These are phyloP conservation scores for Masticophis lateralis DNA, from an alignment of 2,797 vertebrate genomes.

Conservation along the genomic window DNA sequence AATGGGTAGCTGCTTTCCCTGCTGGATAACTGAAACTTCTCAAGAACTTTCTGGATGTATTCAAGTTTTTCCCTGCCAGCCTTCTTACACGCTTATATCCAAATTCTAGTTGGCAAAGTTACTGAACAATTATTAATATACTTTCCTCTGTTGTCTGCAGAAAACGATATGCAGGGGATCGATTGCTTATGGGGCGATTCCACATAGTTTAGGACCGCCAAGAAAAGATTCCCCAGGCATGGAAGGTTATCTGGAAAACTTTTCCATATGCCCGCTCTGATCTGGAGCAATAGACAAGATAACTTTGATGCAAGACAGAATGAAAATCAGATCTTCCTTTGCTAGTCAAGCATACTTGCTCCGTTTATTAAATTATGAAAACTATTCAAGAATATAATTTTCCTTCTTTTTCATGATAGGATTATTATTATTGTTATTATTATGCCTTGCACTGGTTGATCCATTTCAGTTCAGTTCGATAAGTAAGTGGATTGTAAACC, in stretches of 20 bases:
- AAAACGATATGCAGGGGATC: neutral
- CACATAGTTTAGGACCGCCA: neutral
- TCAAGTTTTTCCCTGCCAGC: neutral
- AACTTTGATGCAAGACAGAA: neutral
- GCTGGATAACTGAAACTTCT: neutral
- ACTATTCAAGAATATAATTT: neutral
- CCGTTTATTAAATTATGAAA: neutral
- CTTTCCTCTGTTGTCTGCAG: neutral
- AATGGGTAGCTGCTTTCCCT: neutral
- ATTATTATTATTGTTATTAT: neutral
- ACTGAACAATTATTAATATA: neutral
- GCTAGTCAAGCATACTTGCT: neutral
- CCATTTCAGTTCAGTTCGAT: neutral
- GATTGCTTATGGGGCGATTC: neutral
- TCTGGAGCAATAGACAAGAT: neutral
- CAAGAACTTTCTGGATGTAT: neutral
- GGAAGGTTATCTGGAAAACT: neutral
- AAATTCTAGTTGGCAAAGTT: neutral
- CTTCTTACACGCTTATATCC: neutral
- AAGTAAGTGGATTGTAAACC: neutral
- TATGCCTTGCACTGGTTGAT: constrained; percentile 1
- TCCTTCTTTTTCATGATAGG: neutral
- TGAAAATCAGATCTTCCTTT: fast-evolving
- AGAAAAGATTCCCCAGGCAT: neutral
- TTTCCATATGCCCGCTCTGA: neutral